A percentile compares a stretch with the other conserved stretches of the same genome.
phyloP scores from a whole-genome alignment of 2,113 vertebrate genomes.

The Scalopus aquaticus region DNA sequence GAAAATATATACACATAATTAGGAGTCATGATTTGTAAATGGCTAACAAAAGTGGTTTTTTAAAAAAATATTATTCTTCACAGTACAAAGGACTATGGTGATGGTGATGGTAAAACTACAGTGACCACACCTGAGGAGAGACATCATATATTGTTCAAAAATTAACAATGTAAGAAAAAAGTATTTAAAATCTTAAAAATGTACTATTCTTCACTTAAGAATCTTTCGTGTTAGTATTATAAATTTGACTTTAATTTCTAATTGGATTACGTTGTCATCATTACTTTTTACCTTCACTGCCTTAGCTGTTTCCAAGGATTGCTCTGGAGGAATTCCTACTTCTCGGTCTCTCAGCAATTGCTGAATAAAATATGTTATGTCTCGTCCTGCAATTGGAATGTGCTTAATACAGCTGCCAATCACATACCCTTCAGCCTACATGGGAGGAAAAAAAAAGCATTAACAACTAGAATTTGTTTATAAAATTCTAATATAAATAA shows the following conservation, averaged over 20 bases:
- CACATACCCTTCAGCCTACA: constrained; percentile 97
- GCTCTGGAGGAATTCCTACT: constrained; percentile 98
- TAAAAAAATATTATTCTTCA: too few species aligned
- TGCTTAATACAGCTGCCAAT: constrained; percentile 99
- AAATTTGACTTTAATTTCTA: neutral
- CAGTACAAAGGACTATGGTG: too few species aligned
- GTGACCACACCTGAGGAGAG: too few species aligned
- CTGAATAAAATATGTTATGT: constrained; percentile 99
- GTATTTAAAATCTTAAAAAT: neutral
- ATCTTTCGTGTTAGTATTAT: neutral
- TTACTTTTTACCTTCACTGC: constrained; percentile 93
- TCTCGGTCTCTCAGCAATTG: constrained; percentile 96
- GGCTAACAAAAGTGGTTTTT: neutral
- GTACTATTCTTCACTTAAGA: neutral
- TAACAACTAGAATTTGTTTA: neutral
- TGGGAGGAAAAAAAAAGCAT: neutral
- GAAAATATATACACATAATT: neutral
- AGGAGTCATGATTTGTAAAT: neutral
- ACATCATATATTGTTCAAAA: too few species aligned
- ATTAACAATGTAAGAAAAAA: too few species aligned
- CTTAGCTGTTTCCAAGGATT: constrained; percentile 98
- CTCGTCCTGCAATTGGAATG: constrained; percentile 98
- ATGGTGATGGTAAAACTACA: too few species aligned
- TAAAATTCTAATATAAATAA: neutral
- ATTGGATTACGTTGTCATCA: neutral